These are phyloP conservation scores for Collichthys lucidus DNA, from an alignment of 2,113 vertebrate genomes.

Conservation along the genomic window DNA sequence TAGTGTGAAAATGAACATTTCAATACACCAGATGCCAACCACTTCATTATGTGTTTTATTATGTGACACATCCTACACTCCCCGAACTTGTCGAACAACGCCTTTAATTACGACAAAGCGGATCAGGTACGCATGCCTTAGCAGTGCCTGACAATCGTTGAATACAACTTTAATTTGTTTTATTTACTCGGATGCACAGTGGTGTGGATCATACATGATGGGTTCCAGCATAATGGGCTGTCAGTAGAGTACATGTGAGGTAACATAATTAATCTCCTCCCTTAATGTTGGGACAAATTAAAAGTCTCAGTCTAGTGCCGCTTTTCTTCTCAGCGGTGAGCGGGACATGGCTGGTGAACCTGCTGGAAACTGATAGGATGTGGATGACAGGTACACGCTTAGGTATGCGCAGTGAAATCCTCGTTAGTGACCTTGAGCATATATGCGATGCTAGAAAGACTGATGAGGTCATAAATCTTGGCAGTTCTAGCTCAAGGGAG, in stretches of 20 bases:
- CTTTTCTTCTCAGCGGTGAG: background rate
- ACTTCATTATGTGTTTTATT: slow-evolving; percentile 1
- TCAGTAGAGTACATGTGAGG: background rate
- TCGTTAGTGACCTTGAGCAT: slow-evolving; percentile 30
- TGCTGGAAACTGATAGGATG: slow-evolving; percentile 3
- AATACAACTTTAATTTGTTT: slow-evolving; percentile 14
- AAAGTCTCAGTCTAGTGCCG: background rate
- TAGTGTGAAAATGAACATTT: background rate
- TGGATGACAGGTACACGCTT: slow-evolving; percentile 33
- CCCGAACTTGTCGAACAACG: background rate
- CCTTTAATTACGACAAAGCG: background rate
- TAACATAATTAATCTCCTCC: slow-evolving; percentile 2
- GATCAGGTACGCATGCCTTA: background rate
- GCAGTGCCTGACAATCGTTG: background rate
- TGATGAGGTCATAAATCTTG: slow-evolving; percentile 31
- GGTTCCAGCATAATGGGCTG: background rate
- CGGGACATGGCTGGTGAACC: slow-evolving; percentile 5
- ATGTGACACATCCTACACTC: background rate
- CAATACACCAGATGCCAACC: slow-evolving; percentile 1
- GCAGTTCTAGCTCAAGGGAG: slow-evolving; percentile 5
- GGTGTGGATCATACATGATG: background rate
- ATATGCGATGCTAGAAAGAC: background rate
- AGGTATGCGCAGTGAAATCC: slow-evolving; percentile 14
- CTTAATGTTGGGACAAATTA: slow-evolving; percentile 7
- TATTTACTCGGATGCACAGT: background rate